Evolutionary conservation across 2,888 invertebrate species (phyloP).

Genomic region (Phalera bucephala): DNA sequence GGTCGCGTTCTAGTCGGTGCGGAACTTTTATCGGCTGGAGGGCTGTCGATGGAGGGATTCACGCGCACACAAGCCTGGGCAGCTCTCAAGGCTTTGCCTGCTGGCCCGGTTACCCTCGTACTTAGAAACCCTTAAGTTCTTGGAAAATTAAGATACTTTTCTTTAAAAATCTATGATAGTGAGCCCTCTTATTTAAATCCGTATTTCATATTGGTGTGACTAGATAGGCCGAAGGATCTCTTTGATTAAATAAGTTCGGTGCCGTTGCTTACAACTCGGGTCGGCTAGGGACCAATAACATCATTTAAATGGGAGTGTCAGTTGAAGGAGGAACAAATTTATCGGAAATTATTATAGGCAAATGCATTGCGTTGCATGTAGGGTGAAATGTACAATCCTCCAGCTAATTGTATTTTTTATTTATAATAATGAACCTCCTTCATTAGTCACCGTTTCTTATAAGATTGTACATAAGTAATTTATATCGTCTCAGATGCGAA

Average conservation of each 20-base stretch:
- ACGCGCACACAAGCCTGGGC: slow-evolving; percentile 98
- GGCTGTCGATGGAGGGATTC: slow-evolving; percentile 90
- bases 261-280: slow-evolving; percentile 37
- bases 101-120: slow-evolving; percentile 89
- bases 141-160: neutral
- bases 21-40: slow-evolving; percentile 93
- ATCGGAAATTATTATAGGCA: slow-evolving; percentile 46
- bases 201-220: slow-evolving; percentile 11
- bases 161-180: neutral
- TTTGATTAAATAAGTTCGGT: slow-evolving; percentile 35
- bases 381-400: too few relatives aligned
- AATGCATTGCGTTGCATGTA: slow-evolving; percentile 32
- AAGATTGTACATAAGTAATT: slow-evolving; percentile 38
- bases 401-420: slow-evolving; percentile 25
- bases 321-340: slow-evolving; percentile 39
- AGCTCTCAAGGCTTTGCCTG: slow-evolving; percentile 93
- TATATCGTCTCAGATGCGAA: slow-evolving; percentile 30
- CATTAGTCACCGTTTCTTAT: slow-evolving; percentile 42
- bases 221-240: slow-evolving; percentile 25
- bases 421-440: slow-evolving; percentile 44
- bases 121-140: slow-evolving; percentile 62
- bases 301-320: slow-evolving; percentile 44
- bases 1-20: slow-evolving; percentile 93
- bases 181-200: slow-evolving; percentile 2
- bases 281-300: slow-evolving; percentile 41